Conservation (phyloP, 2,113 vertebrate species). For the Bubo bubo region DNA sequence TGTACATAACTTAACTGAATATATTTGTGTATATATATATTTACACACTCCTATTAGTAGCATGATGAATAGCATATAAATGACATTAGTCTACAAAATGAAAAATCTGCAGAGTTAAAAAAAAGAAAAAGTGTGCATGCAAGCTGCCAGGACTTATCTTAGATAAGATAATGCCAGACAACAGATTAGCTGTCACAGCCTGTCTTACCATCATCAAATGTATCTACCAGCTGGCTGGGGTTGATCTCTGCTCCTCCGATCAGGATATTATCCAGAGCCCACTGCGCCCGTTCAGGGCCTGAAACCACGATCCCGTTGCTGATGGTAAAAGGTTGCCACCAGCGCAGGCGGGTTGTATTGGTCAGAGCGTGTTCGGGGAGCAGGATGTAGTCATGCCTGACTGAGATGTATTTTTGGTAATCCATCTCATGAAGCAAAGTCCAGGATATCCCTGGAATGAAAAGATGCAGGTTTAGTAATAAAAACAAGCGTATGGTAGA, state of each 20-base stretch:
- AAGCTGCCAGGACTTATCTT: not conserved
- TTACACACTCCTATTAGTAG: not conserved
- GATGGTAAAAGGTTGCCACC: conserved; percentile 95
- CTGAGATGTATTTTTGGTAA: conserved; percentile 93
- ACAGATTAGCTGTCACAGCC: not conserved
- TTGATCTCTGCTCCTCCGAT: conserved; percentile 98
- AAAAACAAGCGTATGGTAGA: not conserved
- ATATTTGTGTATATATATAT: not conserved
- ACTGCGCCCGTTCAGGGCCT: conserved; percentile 90
- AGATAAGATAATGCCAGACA: not conserved
- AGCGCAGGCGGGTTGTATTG: conserved; percentile 92
- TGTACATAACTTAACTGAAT: not conserved
- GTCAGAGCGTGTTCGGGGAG: conserved; percentile 89
- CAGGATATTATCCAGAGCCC: conserved; percentile 96
- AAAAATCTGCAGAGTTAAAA: not conserved
- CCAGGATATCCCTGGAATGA: conserved; percentile 89
- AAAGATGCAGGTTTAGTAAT: not conserved
- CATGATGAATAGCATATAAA: not conserved
- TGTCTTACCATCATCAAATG: conserved; percentile 91
- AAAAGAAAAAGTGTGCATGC: not conserved
- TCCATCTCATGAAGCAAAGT: conserved; percentile 97
- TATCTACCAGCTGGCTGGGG: conserved; percentile 92
- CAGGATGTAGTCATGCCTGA: conserved; percentile 93
- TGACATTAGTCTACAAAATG: not conserved
- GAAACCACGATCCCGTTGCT: conserved; percentile 85